Conservation (phyloP, 1,140 invertebrate species). For the Macrocentrus cingulum region DNA sequence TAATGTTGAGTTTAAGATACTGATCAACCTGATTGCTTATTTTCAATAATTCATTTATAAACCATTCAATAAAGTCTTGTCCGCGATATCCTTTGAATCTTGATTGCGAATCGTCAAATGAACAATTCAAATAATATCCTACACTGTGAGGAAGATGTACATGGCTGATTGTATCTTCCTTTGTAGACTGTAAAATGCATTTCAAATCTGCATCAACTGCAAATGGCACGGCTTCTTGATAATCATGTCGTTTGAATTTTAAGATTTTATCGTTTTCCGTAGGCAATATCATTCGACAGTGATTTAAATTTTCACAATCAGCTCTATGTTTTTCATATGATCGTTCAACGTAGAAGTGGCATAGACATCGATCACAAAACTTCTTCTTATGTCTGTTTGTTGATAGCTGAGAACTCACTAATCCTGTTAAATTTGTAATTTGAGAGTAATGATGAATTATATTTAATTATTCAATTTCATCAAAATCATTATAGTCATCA, state of each 20-base stretch:
- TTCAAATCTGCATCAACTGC: constrained; percentile 29
- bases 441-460: constrained; percentile 21
- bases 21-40: too few species aligned
- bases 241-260: constrained; percentile 27
- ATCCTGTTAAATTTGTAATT: constrained; percentile 25
- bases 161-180: neutral
- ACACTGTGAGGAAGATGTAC: constrained; percentile 23
- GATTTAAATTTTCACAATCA: constrained; percentile 21
- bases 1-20: too few species aligned
- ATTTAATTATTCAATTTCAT: neutral
- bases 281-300: constrained; percentile 12
- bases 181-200: constrained; percentile 16
- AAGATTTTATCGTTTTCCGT: constrained; percentile 11
- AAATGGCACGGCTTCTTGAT: constrained; percentile 27
- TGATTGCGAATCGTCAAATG: constrained; percentile 16
- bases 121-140: constrained; percentile 20
- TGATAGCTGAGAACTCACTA: constrained; percentile 24
- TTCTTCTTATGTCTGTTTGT: neutral
- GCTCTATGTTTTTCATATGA: constrained; percentile 11
- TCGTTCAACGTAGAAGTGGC: constrained; percentile 11
- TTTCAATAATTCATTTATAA: constrained; percentile 26
- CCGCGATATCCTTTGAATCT: constrained; percentile 35
- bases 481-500: neutral
- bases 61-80: constrained; percentile 36
- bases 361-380: constrained; percentile 28